Evolutionary conservation across 2,113 vertebrate species (phyloP), one percentile per base, ranked within the genome.

Genomic region (Notothenia coriiceps): DNA sequence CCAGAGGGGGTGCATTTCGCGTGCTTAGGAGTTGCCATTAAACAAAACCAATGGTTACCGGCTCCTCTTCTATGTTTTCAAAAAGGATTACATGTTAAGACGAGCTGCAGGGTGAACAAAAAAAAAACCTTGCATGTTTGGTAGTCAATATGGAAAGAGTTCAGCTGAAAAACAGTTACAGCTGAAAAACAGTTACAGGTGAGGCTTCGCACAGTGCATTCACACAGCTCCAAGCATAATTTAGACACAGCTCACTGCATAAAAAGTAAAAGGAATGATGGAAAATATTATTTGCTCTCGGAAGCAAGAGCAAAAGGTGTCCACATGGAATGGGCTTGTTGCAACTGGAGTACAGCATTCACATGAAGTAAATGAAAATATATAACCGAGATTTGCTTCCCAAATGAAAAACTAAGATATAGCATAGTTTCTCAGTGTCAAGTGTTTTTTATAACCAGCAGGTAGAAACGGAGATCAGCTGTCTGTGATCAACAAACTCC

Each of bases 21-120:
- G 55, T 90, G 91, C 91, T 86, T 86, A 91, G 79, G 61, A 88
- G 85, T 79, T 88, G 69, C 62, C 87, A 88, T 91, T 66, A 89
- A 89, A 92, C 87, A 87, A 79, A 85, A 77, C 47, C 59, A 88
- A 74, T 77, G 61, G 84, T 84, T 84, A 88, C 78, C 0, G 75
- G 74, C 70, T 77, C 50, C 66, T 50, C 63, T 63, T 88, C 76
- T 51, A 67, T 74, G 83, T 74, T 77, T 70, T 74, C 49, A 77
- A 83, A 85, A 68, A 77, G 29, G 52, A 57, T 70, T 76, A 60
- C 90, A 70, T 89, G 90, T 89, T 92, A 87, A 62, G 81, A 88
- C 87, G 17, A 84, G 90, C 64, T 71, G 67, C 63, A 57, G 5
- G 18, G 29, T 44, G 11, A 25, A 29, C 56, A 14, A 11, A 43